These are phyloP conservation scores for Megamerina dolium DNA, from an alignment of 2,888 invertebrate genomes.

Conservation along the genomic window DNA sequence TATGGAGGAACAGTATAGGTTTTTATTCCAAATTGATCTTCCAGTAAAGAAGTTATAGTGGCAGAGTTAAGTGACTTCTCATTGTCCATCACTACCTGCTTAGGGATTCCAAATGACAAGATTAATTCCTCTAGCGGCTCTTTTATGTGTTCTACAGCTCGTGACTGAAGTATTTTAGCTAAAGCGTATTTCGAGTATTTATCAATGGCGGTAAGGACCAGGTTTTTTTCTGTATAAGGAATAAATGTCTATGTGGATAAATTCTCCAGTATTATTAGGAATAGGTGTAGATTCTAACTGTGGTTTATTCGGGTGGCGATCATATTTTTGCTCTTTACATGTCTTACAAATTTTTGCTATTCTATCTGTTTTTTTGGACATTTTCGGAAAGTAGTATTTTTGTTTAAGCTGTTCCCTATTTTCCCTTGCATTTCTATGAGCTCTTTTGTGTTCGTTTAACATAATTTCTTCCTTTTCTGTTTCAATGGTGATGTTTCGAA, in stretches of 20 bases:
- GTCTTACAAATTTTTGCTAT: neutral
- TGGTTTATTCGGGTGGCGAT: slow-evolving; percentile 8
- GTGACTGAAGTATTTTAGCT: no score
- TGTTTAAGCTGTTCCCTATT: slow-evolving; percentile 1
- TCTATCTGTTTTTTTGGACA: slow-evolving; percentile 2
- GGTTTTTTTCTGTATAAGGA: slow-evolving; percentile 3
- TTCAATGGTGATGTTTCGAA: no score
- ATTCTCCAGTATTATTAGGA: slow-evolving; percentile 1
- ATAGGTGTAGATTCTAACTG: slow-evolving; percentile 3
- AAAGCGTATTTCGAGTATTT: slow-evolving; percentile 8
- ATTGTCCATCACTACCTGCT: slow-evolving; percentile 9
- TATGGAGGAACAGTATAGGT: slow-evolving; percentile 8
- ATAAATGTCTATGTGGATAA: slow-evolving; percentile 5
- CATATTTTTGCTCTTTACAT: slow-evolving; percentile 2
- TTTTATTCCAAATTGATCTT: slow-evolving; percentile 9
- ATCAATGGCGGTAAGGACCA: slow-evolving; percentile 7
- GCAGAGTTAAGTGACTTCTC: slow-evolving; percentile 14
- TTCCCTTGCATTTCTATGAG: slow-evolving; percentile 3
- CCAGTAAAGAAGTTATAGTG: slow-evolving; percentile 10
- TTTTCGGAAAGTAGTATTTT: neutral
- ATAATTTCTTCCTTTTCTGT: no score
- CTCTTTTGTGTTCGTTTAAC: no score
- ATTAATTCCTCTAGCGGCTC: no score
- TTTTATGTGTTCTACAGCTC: no score
- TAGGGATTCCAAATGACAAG: no score